Conservation (phyloP, 2,113 vertebrate species). For the Salvator merianae region DNA sequence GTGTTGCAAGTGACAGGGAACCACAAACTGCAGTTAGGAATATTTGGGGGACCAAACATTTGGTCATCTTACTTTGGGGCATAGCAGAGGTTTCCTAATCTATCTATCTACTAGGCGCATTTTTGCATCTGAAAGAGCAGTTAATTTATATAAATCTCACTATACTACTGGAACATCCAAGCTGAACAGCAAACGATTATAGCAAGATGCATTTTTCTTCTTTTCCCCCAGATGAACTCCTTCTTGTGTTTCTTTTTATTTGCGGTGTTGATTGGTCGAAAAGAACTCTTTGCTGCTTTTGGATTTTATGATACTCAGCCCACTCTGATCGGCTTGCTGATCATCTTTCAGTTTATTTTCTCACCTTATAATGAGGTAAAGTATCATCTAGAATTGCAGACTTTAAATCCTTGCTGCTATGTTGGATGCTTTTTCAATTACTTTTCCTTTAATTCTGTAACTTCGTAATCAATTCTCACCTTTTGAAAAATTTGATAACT, state of each 20-base stretch:
- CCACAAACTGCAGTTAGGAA: no score
- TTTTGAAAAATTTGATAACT: background rate
- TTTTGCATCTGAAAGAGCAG: background rate
- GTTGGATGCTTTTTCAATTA: background rate
- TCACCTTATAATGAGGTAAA: conserved; percentile 98
- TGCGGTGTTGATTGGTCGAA: conserved; percentile 91
- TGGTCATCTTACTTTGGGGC: no score
- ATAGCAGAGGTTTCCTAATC: no score
- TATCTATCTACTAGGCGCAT: no score
- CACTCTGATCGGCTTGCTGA: conserved; percentile 95
- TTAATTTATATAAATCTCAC: background rate
- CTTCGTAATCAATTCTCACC: background rate
- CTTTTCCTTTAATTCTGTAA: background rate
- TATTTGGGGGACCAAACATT: no score
- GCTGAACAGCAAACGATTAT: background rate
- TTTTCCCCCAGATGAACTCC: conserved; percentile 88
- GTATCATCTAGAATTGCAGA: background rate
- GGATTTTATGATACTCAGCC: conserved; percentile 92
- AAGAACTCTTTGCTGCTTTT: conserved; percentile 95
- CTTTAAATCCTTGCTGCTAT: background rate
- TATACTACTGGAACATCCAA: background rate
- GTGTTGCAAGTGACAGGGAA: no score
- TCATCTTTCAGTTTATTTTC: conserved; percentile 99
- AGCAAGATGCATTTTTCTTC: background rate
- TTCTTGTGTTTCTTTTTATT: conserved; percentile 98